A percentile compares a stretch with the other conserved stretches of the same genome.
Evolutionary conservation across 2,888 invertebrate genomes (phyloP).

Genomic region (Hermaeophaga mercurialis): DNA sequence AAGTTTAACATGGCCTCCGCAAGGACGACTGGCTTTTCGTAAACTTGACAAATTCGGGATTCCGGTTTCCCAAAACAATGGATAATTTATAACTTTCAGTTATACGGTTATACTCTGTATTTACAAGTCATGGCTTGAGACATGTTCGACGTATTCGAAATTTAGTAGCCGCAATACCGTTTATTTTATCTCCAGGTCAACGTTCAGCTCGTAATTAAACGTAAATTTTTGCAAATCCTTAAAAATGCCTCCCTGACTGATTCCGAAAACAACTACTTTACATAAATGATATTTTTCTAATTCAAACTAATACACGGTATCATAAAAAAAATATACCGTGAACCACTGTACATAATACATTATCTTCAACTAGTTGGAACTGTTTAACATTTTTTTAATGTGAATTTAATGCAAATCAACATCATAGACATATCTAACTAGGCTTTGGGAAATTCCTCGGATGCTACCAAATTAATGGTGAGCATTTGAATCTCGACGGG

Average conservation of each 20-base stretch:
- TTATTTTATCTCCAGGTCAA: no score
- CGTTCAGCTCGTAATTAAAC: no score
- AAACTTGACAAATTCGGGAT: slow-evolving; percentile 44
- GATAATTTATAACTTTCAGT: slow-evolving; percentile 41
- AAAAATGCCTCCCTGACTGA: no score
- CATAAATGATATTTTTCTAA: no score
- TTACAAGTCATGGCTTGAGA: background rate
- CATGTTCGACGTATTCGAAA: background rate
- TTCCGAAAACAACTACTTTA: no score
- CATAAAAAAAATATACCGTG: no score
- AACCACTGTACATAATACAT: slow-evolving; percentile 5
- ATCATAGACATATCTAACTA: slow-evolving; percentile 23
- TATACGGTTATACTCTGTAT: slow-evolving; percentile 1
- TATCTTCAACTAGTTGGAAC: slow-evolving; percentile 17
- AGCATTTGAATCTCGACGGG: slow-evolving; percentile 42
- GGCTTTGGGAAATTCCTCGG: slow-evolving; percentile 36
- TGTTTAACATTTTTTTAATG: slow-evolving; percentile 35
- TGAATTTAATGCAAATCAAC: slow-evolving; percentile 37
- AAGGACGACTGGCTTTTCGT: slow-evolving; percentile 48
- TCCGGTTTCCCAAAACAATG: slow-evolving; percentile 42
- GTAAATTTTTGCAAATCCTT: no score
- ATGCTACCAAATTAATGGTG: slow-evolving; percentile 42
- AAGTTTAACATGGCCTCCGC: slow-evolving; percentile 41
- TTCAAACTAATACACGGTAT: no score
- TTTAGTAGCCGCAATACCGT: no score